Percentiles rank a stretch among this genome's conserved stretches.
Evolutionary conservation across 2,888 invertebrate genomes (phyloP).

Genomic region (Linnaemya vulpina): DNA sequence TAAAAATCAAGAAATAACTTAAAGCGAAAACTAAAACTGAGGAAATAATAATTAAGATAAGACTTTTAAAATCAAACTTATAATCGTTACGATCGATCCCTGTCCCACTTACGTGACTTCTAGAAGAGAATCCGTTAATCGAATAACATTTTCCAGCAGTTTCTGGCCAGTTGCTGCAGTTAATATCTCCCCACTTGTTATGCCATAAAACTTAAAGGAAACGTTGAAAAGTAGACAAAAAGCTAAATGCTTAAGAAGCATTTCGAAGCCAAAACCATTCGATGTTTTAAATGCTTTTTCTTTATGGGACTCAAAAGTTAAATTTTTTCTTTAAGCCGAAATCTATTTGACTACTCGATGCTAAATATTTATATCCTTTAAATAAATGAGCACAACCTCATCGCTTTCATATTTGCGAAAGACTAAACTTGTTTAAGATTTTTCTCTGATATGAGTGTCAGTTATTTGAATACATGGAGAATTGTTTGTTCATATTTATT

Average conservation of each 20-base stretch:
- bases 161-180: neutral
- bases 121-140: conserved; percentile 35
- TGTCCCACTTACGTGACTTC: conserved; percentile 56
- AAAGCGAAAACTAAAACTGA: too few species aligned
- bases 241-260: conserved; percentile 44
- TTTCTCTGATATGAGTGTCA: too few species aligned
- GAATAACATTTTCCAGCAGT: conserved; percentile 28
- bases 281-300: neutral
- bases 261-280: conserved; percentile 1
- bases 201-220: neutral
- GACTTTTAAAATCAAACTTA: too few species aligned
- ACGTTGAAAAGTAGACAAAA: conserved; percentile 7
- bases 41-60: too few species aligned
- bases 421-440: neutral
- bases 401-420: neutral
- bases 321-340: neutral
- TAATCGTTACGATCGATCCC: too few species aligned
- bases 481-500: too few species aligned
- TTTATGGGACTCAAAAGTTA: neutral
- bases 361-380: neutral
- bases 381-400: neutral
- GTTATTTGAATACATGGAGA: neutral
- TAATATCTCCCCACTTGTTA: neutral
- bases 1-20: too few species aligned
- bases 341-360: neutral